A percentile compares a stretch with the other conserved stretches of the same genome.
These are phyloP conservation scores for Momotus momota DNA, from an alignment of 2,797 vertebrate species.

Conservation along the genomic window DNA sequence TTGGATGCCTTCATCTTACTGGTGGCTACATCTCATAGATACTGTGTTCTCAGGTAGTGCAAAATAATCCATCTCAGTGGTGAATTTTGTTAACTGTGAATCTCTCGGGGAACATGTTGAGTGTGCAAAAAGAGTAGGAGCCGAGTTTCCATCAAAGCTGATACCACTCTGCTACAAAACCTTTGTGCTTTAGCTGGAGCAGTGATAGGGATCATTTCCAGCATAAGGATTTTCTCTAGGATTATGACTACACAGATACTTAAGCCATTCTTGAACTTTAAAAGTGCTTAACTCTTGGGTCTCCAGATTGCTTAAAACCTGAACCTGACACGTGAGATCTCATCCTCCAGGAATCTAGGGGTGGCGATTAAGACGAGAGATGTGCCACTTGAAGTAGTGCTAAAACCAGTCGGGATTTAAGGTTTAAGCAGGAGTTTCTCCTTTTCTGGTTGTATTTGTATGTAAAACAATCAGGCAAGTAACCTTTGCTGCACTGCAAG, in stretches of 20 bases:
- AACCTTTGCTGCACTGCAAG: neutral
- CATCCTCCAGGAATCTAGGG: neutral
- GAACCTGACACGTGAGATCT: neutral
- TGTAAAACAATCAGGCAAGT: neutral
- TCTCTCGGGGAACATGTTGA: neutral
- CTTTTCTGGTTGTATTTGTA: neutral
- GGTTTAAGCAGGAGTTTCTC: neutral
- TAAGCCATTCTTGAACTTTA: neutral
- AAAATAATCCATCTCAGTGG: neutral
- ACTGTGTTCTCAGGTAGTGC: neutral
- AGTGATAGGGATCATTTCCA: neutral
- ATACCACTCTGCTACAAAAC: neutral
- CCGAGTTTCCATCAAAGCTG: neutral
- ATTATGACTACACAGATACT: neutral
- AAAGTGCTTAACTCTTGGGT: neutral
- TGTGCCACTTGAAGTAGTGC: neutral
- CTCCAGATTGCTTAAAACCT: neutral
- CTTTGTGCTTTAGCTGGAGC: neutral
- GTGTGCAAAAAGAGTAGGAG: neutral
- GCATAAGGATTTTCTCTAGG: neutral
- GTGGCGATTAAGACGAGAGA: neutral
- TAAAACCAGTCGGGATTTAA: neutral
- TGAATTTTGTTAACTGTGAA: neutral
- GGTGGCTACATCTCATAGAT: neutral
- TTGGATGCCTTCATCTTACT: neutral